phyloP scores from a whole-genome alignment of 1,140 invertebrate species.

The Hylaeus anthracinus region DNA sequence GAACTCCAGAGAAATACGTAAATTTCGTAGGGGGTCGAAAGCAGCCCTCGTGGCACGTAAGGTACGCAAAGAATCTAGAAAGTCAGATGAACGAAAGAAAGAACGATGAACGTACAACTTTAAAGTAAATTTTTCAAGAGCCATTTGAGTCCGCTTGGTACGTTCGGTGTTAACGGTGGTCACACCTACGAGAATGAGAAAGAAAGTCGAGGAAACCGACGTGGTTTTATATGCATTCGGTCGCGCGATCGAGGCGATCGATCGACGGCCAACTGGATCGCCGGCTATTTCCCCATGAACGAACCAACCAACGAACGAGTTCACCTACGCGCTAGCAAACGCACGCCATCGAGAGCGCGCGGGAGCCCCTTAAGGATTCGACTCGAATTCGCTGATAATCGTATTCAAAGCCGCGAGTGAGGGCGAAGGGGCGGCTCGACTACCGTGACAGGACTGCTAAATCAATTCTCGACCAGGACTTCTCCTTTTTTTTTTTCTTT shows the following conservation, averaged over 20 bases:
- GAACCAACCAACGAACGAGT: slow-evolving; percentile 67
- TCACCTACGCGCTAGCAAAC: slow-evolving; percentile 72
- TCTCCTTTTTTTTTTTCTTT: background rate
- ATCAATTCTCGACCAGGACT: slow-evolving; percentile 4
- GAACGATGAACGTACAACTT: no score
- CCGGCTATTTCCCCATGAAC: slow-evolving; percentile 42
- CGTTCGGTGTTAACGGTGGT: background rate
- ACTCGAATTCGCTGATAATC: slow-evolving; percentile 30
- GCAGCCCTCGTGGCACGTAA: no score
- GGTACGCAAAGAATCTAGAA: no score
- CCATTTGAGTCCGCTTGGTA: no score
- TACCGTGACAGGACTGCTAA: slow-evolving; percentile 7
- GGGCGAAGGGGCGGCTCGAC: background rate
- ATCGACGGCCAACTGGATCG: slow-evolving; percentile 66
- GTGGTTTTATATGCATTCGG: slow-evolving; percentile 37
- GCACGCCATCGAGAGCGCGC: background rate
- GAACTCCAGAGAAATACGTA: no score
- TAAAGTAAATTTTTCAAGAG: no score
- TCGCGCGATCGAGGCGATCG: slow-evolving; percentile 50
- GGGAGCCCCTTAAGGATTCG: slow-evolving; percentile 30
- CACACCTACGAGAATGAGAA: slow-evolving; percentile 21
- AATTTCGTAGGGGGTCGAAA: no score
- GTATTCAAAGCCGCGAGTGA: background rate
- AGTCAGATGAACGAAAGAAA: no score
- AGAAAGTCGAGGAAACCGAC: slow-evolving; percentile 41